These are phyloP conservation scores for Mustela nigripes DNA, from an alignment of 2,113 vertebrate species.

Conservation along the genomic window DNA sequence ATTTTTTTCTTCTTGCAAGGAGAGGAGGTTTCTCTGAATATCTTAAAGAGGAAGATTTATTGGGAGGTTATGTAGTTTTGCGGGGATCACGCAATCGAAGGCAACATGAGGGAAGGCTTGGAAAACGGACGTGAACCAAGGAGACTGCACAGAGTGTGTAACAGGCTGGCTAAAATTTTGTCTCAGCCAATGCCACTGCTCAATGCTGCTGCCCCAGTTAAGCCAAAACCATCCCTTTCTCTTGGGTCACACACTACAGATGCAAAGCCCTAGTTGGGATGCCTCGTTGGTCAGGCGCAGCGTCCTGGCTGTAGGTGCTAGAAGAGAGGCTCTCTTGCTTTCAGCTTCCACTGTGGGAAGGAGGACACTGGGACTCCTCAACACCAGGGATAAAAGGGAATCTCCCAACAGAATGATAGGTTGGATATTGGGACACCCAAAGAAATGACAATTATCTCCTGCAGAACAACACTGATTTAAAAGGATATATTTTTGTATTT, in stretches of 20 bases:
- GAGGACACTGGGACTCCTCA: not conserved
- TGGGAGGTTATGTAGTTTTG: not conserved
- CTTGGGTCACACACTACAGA: not conserved
- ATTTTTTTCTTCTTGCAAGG: not conserved
- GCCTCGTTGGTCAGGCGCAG: accelerated
- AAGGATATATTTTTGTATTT: slow-evolving; percentile 1
- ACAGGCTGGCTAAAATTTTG: not conserved
- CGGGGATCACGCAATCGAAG: not conserved
- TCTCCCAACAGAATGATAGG: not conserved
- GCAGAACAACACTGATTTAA: not conserved
- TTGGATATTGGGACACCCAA: not conserved
- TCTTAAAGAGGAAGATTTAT: not conserved
- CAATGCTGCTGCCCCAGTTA: not conserved
- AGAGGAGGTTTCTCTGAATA: not conserved
- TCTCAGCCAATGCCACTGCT: not conserved
- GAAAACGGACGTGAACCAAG: not conserved
- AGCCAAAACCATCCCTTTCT: not conserved
- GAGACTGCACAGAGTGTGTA: not conserved
- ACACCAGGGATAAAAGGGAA: not conserved
- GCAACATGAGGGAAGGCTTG: not conserved
- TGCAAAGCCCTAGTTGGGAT: not conserved
- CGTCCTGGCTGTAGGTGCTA: not conserved
- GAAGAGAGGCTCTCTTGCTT: not conserved
- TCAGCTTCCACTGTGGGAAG: not conserved
- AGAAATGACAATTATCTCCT: not conserved